Evolutionary conservation across 2,797 vertebrate genomes (phyloP), one percentile per base, ranked within the genome.

Genomic region (Malurus leucopterus): DNA sequence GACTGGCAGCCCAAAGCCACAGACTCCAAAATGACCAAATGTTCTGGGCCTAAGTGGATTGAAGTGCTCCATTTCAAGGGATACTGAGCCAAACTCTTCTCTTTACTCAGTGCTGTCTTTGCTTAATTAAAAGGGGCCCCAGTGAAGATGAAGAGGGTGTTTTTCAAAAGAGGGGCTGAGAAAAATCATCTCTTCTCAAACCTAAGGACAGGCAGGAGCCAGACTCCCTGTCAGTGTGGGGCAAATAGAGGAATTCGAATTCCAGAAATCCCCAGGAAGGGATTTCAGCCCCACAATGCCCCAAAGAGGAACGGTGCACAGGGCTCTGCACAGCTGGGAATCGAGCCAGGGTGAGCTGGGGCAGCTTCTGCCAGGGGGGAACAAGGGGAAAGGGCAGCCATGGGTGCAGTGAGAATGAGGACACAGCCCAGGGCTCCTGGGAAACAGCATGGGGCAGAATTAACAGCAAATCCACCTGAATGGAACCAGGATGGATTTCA

Each of bases 321-420:
- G 34, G 55, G 40, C 41, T 63, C 54, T 59, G 72, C 46, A 5
- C 0, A 9, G 53, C 36, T 71, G 40, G 55, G 59, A 51, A 27
- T 8, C 0, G 2, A 88, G 76, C 29, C 27, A 11, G 13, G 49
- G 32, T 1, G 4, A 24, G 24, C 34, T 59, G 0, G 0, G 19
- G 27, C 13, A 53, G 1, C 1, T 21, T 41, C 36, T 68, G 65
- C 44, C 22, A 8, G 18, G 29, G 8, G 14, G 13, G 17, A 73
- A 20, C 23, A 41, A 43, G 55, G 43, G 73, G 18, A 40, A 51
- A 26, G 38, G 69, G 50, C 70, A 72, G 24, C 4, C 40, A 13
- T 0, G 15, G 71, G 44, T 27, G 44, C 68, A 75, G 15, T 3
- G 55, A 62, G 71, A 51, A 58, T 30, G 15, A 49, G n/a, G 79